phyloP scores from a whole-genome alignment of 1,140 invertebrate species.

The Drosophila virilis region DNA sequence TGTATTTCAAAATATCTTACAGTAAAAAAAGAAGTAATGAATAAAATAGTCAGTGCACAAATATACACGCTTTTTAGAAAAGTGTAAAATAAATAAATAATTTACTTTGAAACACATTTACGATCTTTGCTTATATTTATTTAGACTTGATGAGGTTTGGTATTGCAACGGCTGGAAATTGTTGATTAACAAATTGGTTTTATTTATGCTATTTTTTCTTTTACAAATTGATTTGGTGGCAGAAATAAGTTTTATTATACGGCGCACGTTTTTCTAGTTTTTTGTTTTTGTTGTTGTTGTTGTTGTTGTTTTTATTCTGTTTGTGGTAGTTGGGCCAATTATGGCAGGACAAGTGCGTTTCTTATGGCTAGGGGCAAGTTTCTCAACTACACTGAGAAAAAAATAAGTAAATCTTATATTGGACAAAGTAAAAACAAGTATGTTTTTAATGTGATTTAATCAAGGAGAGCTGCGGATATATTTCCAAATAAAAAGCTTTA shows the following conservation, averaged over 20 bases:
- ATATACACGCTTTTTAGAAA: no score
- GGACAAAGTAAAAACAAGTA: no score
- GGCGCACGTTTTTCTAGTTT: conserved; percentile 56
- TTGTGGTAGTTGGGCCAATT: conserved; percentile 55
- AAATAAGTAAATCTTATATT: neutral
- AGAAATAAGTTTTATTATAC: conserved; percentile 63
- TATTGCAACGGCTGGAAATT: neutral
- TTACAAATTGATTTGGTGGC: conserved; percentile 11
- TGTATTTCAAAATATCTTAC: neutral
- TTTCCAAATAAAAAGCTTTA: no score
- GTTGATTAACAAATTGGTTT: conserved; percentile 65
- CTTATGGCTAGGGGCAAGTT: conserved; percentile 62
- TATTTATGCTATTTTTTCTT: conserved; percentile 42
- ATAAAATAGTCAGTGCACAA: no score
- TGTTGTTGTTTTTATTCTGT: conserved; percentile 21
- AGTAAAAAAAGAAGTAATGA: no score
- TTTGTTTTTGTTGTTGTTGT: conserved; percentile 20
- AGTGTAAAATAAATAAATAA: conserved; percentile 11
- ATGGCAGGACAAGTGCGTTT: conserved; percentile 66
- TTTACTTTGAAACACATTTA: conserved; percentile 11
- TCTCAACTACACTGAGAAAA: conserved; percentile 59
- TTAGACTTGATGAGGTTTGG: no score
- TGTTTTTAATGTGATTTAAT: no score
- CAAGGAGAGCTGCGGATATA: no score
- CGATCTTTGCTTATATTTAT: conserved; percentile 24